A percentile compares a stretch with the other conserved stretches of the same genome.
Conservation (phyloP, 2,113 vertebrate species). For the Vimba vimba region DNA sequence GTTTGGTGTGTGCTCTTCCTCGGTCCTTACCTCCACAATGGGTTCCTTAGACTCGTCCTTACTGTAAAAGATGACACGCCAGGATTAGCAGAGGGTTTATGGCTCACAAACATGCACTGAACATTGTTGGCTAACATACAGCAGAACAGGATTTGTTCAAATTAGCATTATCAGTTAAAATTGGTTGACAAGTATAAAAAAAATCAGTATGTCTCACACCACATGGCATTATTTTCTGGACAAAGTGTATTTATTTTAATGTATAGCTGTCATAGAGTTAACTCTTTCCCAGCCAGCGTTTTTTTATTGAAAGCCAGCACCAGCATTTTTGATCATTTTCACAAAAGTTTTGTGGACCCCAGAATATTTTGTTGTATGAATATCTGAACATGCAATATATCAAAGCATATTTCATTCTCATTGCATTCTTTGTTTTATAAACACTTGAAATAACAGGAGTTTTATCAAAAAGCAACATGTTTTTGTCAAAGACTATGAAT, state of each 20-base stretch:
- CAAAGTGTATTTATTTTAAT: background rate
- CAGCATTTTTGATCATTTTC: no score
- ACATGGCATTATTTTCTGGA: background rate
- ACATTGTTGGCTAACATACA: background rate
- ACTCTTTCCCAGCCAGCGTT: no score
- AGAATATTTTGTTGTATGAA: no score
- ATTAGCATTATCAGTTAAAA: background rate
- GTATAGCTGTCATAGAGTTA: background rate
- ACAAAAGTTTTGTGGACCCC: no score
- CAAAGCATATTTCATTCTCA: no score
- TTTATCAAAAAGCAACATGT: no score
- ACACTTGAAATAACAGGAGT: no score
- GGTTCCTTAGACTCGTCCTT: conserved; percentile 99
- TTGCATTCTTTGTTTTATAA: no score
- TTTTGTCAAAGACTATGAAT: no score
- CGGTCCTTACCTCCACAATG: conserved; percentile 94
- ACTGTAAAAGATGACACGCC: conserved; percentile 69
- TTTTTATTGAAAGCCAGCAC: no score
- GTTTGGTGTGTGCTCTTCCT: conserved; percentile 91
- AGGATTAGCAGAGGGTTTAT: background rate
- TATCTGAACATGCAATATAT: no score
- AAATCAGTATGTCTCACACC: background rate
- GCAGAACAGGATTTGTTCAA: background rate
- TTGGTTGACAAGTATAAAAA: background rate
- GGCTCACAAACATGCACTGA: background rate